Percentiles rank a stretch among this genome's conserved stretches.
Evolutionary conservation across 1,140 invertebrate species (phyloP).

Genomic region (Ruditapes philippinarum): DNA sequence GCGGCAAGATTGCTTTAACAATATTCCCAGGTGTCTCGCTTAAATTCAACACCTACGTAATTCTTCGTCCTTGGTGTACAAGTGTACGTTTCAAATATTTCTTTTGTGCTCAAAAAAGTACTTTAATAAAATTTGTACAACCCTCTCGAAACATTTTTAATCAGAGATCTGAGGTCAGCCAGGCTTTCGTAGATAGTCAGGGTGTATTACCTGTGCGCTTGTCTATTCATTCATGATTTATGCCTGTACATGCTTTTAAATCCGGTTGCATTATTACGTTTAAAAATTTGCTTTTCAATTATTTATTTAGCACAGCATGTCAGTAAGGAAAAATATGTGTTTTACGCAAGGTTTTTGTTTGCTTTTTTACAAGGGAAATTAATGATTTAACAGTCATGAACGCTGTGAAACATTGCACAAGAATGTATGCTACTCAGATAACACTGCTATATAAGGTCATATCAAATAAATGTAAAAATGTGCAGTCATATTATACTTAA

Average conservation of each 20-base stretch:
- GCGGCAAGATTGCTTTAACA: no score
- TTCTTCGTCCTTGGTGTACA: not conserved
- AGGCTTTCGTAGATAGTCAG: not conserved
- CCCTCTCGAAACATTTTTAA: conserved; percentile 3
- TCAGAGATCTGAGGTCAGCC: not conserved
- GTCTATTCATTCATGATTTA: conserved; percentile 19
- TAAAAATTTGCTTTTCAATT: not conserved
- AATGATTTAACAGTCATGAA: no score
- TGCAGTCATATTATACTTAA: no score
- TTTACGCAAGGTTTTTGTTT: not conserved
- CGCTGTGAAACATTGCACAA: no score
- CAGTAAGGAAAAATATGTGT: not conserved
- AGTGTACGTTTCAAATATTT: conserved; percentile 25
- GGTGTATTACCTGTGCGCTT: not conserved
- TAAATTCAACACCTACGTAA: not conserved
- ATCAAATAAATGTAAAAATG: no score
- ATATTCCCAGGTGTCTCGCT: not conserved
- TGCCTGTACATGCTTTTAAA: not conserved
- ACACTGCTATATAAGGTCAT: no score
- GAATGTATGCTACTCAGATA: no score
- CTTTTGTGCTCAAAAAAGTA: conserved; percentile 15
- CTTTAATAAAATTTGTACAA: conserved; percentile 37
- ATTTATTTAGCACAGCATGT: not conserved
- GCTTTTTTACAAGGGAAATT: no score
- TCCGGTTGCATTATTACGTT: conserved; percentile 5